Base-by-base conservation (phyloP, 2,797 vertebrate species). In the Peromyscus eremicus region DNA sequence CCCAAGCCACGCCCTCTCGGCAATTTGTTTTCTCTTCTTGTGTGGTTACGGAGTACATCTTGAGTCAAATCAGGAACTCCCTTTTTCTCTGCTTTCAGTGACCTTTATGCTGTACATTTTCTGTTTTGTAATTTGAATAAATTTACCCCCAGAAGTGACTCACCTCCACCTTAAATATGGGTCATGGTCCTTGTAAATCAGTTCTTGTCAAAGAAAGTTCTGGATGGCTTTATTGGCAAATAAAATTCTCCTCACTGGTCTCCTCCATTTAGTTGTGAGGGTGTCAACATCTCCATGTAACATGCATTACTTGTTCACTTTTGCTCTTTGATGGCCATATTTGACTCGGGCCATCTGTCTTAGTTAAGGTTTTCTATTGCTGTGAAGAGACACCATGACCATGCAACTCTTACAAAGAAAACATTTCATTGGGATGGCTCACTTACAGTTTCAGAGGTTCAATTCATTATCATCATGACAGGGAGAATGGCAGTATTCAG, bases 111-210 rank as follows among this genome's bases (percentile, higher is more conserved):
- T 91, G 0, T 81, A 0, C 7, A 10, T 29, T 73, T 34, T 49
- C 27, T 82, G 32, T 91, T 90, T 94, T 88, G 66, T 96, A 34
- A 34, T 34, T 95, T 80, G 70, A 21, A 76, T 83, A 57, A 89
- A 34, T 21, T 80, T 77, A 25, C 95, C 32, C 66, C n/a, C 34
- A 90, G 79, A 95, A 64, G 4, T 68, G 75, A 77, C 19, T 91
- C 32, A 57, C 29, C 70, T 88, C 25, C 71, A 25, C 34, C 29
- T 68, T 89, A 83, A 92, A 77, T 88, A 37, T 64, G 57, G 37
- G 5, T 37, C 23, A 70, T 10, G 25, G 34, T 40, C 49, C 21
- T 84, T n/a, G 0, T 83, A 75, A 57, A 27, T 68, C n/a, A 29
- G 29, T 92, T 27, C 75, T 77, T 76, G 7, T 83, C 46, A 66